These are phyloP conservation scores for Manduca sexta DNA, from an alignment of 1,140 invertebrate species.

Conservation along the genomic window DNA sequence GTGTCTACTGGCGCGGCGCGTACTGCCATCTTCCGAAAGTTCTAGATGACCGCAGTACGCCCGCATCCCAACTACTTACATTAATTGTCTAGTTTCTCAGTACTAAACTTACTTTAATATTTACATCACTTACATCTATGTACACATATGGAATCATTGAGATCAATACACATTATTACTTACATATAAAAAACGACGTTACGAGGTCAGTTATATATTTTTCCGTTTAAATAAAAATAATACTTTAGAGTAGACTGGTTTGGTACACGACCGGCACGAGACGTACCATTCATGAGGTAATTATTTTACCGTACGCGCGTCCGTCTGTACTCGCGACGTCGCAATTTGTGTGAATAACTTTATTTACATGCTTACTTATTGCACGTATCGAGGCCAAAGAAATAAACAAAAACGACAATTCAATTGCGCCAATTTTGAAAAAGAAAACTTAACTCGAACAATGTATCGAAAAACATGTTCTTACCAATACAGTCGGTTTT, in stretches of 20 bases:
- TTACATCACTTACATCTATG: slow-evolving; percentile 52
- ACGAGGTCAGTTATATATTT: slow-evolving; percentile 39
- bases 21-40: background rate
- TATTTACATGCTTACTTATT: background rate
- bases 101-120: slow-evolving; percentile 33
- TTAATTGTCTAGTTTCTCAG: slow-evolving; percentile 11
- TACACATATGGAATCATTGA: slow-evolving; percentile 71
- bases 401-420: slow-evolving; percentile 8
- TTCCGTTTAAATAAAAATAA: slow-evolving; percentile 56
- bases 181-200: slow-evolving; percentile 48
- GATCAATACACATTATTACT: slow-evolving; percentile 63
- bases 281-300: slow-evolving; percentile 50
- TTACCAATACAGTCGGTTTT: too few species aligned
- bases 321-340: background rate
- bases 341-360: background rate
- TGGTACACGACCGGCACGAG: slow-evolving; percentile 39
- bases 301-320: slow-evolving; percentile 4
- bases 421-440: slow-evolving; percentile 1
- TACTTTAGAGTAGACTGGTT: slow-evolving; percentile 63
- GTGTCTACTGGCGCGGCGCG: background rate
- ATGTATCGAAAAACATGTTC: too few species aligned
- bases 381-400: background rate
- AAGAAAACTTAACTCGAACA: background rate
- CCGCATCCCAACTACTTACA: slow-evolving; percentile 1
- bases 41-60: too few species aligned